Evolutionary conservation across 2,888 invertebrate species (phyloP), one percentile per base, ranked within the genome.

Genomic region (Quadroppia sp.): DNA sequence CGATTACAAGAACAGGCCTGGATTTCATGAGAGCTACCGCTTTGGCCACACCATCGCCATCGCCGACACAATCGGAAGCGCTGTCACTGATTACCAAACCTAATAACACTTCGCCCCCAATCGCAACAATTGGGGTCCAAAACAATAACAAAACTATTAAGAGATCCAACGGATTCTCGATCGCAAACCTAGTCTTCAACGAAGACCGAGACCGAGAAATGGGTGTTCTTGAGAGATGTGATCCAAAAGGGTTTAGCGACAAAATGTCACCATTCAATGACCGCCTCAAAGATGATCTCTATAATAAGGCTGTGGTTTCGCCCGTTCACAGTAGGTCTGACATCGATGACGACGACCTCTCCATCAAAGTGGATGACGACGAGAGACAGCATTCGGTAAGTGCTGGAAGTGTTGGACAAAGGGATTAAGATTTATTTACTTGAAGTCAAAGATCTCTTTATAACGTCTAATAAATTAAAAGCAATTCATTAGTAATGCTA

Each of bases 351-450:
- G 74, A 76, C 40, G 73, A 73, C 15, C 74, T 75, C 11, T 73
- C 75, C 7, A 75, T 75, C 28, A 77, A 77, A 72, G 77, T 77
- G 15, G 77, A 77, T 61, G 75, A 61, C n/a, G 76, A 77, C 15
- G 74, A 74, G 42, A 75, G 74, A 53, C 73, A 75, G 36, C 67
- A 75, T 28, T 64, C 67, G 7, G 73, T 48, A 15, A 73, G 69
- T n/a, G 3, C 28, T n/a, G 25, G 20, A 45, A 4, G 30, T 59
- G 15, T 59, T 15, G 15, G 30, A 59, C 25, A 28, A 36, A n/a
- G n/a, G 36, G 36, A 4, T 36, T 30, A 30, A 23, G 32, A 17
- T n/a, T n/a, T n/a, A n/a, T n/a, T n/a, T n/a, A n/a, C 23, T 32
- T 59, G 30, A 59, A n/a, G n/a, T 30, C 32, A 36, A 7, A 30